phyloP scores from a whole-genome alignment of 2,888 invertebrate species.

The Aphidius colemani region DNA sequence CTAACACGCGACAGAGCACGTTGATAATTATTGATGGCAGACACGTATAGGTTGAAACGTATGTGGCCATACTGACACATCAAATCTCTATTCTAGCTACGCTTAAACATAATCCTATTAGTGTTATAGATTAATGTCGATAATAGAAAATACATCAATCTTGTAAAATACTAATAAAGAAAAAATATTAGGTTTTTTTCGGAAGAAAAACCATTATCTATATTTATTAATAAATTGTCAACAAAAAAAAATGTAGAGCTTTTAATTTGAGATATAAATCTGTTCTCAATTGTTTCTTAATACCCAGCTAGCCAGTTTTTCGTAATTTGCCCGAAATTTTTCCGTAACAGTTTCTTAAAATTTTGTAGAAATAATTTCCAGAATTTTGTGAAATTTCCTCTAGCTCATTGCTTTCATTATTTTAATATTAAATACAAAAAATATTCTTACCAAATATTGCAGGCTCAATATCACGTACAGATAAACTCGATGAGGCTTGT shows the following conservation, averaged over 20 bases:
- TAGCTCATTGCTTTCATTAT: no score
- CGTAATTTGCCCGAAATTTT: no score
- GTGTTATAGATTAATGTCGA: conserved; percentile 1
- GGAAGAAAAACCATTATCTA: conserved; percentile 30
- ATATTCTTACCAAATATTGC: conserved; percentile 62
- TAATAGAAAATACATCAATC: conserved; percentile 5
- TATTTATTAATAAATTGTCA: conserved; percentile 41
- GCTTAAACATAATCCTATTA: neutral
- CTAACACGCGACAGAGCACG: conserved; percentile 29
- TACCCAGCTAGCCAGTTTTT: no score
- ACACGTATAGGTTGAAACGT: conserved; percentile 33
- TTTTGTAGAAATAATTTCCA: no score
- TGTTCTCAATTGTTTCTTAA: conserved; percentile 38
- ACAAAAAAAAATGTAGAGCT: conserved; percentile 16
- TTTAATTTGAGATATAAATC: conserved; percentile 29
- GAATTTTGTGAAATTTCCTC: no score
- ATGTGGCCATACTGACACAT: conserved; percentile 29
- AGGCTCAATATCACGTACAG: conserved; percentile 74
- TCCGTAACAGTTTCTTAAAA: no score
- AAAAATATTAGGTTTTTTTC: neutral
- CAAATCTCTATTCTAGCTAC: conserved; percentile 19
- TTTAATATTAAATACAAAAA: neutral
- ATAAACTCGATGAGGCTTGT: conserved; percentile 82
- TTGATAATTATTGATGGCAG: conserved; percentile 35
- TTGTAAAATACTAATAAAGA: neutral